Base-by-base conservation (phyloP, 2,113 vertebrate species). In the Noctilio leporinus region DNA sequence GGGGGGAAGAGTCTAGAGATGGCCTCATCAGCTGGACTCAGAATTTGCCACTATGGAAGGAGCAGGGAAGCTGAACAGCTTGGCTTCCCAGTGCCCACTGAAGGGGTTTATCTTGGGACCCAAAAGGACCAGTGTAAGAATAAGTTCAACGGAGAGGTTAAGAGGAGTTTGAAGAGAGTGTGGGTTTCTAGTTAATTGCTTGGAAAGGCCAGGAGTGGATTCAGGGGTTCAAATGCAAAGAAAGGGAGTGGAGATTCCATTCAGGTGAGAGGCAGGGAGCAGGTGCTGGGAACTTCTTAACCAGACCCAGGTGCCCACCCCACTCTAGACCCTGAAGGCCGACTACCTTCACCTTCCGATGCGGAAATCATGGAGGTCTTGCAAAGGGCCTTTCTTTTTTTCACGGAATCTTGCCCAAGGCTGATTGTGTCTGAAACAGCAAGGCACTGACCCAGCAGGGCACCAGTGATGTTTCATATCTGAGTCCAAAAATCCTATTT, bases 41-140 rank as follows among this genome's bases (percentile, higher is more conserved):
- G 65, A 38, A 45, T 43, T 43, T 43, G 24, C 73, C 33, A 43
- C 5, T 15, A 9, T 10, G 8, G 40, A 40, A 59, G 49, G 26
- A n/a, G 38, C 72, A 67, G 89, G 78, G n/a, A 75, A 83, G 59
- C 24, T 51, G 47, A 40, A 33, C 5, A 43, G 15, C 80, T 26
- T 9, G 0, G 7, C 5, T 55, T 28, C 26, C 47, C 1, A 12
- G 65, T 14, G 12, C 17, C 20, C 47, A 19, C 55, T 2, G 16
- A 65, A 53, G 22, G 20, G 70, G 22, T 26, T 11, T 72, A 3
- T 64, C 73, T 49, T 55, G 40, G 64, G 57, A 43, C 8, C 7
- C 15, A 2, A 20, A 73, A 84, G 72, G 65, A 49, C 51, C 26
- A 12, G 9, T 77, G 82, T 65, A 43, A 86, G 20, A 69, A 33